Base-by-base conservation (phyloP, 1,140 invertebrate genomes). In the Meloidogyne chitwoodi region DNA sequence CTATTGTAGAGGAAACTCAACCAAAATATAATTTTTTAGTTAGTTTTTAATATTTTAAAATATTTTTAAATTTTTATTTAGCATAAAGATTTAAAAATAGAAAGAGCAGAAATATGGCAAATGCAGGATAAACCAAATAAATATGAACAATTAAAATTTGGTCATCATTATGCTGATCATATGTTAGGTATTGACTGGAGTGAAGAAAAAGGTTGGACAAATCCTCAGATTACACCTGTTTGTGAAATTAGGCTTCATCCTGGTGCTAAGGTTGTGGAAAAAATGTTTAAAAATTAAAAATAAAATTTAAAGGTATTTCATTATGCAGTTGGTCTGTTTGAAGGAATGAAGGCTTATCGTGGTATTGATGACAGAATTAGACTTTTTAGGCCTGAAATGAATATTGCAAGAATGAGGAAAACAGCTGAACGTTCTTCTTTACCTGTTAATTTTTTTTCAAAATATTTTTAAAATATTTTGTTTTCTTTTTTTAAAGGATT, bases 311-410 rank as follows among this genome's bases (percentile, higher is more conserved):
- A 77, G 76, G 78, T 87, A 73, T 74, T 88, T 12, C 85, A 87
- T 64, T 88, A 87, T 48, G 87, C 79, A 64, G 87, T 87, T 75
- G 88, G 98, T 94, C 89, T 98, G 74, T 99, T 99, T 87, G 97
- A 99, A 91, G 97, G 97, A 65, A 92, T 98, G 91, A 99, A 99
- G 89, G 95, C 95, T 0, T 98, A 94, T 87, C 91, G 94, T 85
- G 94, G 95, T n/a, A 90, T 91, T 6, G 95, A 98, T 89, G 93
- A 93, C 66, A 93, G 92, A 89, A 93, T 99, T 71, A 90, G 95
- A 80, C 88, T 99, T 78, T 99, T 99, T 88, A 91, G 97, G 71
- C 96, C 96, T 4, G 92, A 96, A 61, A 89, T 95, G 83, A 99
- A 99, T 88, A 95, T 99, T 93, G 90, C 92, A 75, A 90, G 97